Conservation (phyloP, 1,140 invertebrate genomes). For the Orussus abietinus region DNA sequence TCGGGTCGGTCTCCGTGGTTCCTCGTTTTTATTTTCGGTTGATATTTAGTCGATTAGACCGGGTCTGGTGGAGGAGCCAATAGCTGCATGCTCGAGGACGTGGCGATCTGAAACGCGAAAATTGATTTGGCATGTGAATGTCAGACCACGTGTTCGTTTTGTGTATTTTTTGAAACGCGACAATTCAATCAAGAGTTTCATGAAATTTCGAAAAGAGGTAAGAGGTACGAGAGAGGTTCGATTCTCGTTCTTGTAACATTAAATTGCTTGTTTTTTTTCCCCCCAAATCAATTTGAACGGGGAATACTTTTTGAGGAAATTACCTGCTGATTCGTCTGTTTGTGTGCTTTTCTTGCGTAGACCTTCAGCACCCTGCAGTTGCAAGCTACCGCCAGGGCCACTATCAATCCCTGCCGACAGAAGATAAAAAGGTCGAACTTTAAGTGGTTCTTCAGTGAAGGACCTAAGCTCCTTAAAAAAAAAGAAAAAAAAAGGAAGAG, state of each 20-base stretch:
- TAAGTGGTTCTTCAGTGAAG: neutral
- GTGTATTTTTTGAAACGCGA: neutral
- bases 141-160: neutral
- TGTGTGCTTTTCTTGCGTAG: conserved; percentile 50
- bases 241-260: conserved; percentile 17
- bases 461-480: neutral
- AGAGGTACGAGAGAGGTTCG: conserved; percentile 16
- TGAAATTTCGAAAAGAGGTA: conserved; percentile 1
- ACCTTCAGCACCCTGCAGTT: conserved; percentile 60
- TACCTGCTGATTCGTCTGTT: conserved; percentile 47
- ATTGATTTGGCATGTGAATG: neutral
- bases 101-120: conserved; percentile 46
- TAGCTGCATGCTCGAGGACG: conserved; percentile 55
- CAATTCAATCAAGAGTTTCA: neutral
- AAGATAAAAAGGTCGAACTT: conserved; percentile 13
- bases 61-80: conserved; percentile 53
- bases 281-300: too few species aligned
- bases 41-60: conserved; percentile 34
- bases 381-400: conserved; percentile 63
- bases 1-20: too few species aligned
- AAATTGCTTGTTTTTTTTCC: too few species aligned
- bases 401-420: conserved; percentile 56
- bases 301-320: neutral
- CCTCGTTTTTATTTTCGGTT: neutral
- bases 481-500: neutral